A percentile compares a stretch with the other conserved stretches of the same genome.
Evolutionary conservation across 2,888 invertebrate genomes (phyloP).

Genomic region (Lingula anatina): DNA sequence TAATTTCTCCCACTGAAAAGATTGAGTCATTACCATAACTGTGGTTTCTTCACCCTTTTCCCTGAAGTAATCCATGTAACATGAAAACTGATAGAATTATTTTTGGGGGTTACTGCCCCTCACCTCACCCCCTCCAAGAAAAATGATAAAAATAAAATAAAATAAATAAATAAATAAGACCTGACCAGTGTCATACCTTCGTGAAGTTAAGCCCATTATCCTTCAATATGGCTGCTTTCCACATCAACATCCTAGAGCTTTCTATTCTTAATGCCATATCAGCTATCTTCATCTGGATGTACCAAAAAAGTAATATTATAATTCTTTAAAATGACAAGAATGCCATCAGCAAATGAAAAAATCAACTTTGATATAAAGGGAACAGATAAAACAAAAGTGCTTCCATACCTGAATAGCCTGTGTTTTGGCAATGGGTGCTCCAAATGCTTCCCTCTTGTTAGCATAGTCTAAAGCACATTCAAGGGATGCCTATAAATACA

Average conservation of each 20-base stretch:
- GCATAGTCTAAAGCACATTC: slow-evolving; percentile 90
- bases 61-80: no score
- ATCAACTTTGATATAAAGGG: background rate
- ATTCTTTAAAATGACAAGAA: no score
- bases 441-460: slow-evolving; percentile 81
- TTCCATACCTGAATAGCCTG: slow-evolving; percentile 73
- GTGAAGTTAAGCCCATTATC: slow-evolving; percentile 76
- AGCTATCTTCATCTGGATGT: slow-evolving; percentile 75
- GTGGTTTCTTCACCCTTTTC: no score
- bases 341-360: slow-evolving; percentile 3
- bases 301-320: no score
- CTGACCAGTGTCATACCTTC: slow-evolving; percentile 58
- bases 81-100: no score
- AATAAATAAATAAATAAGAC: slow-evolving; percentile 1
- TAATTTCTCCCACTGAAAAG: no score
- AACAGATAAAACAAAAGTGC: no score
- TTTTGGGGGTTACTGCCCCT: no score
- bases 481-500: slow-evolving; percentile 64
- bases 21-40: no score
- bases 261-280: slow-evolving; percentile 84
- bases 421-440: slow-evolving; percentile 77
- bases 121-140: no score
- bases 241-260: slow-evolving; percentile 79
- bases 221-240: slow-evolving; percentile 86
- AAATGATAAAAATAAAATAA: no score